These are phyloP conservation scores for Acropora tenuis DNA, from an alignment of 64 coral and sea anemone species.

Conservation along the genomic window DNA sequence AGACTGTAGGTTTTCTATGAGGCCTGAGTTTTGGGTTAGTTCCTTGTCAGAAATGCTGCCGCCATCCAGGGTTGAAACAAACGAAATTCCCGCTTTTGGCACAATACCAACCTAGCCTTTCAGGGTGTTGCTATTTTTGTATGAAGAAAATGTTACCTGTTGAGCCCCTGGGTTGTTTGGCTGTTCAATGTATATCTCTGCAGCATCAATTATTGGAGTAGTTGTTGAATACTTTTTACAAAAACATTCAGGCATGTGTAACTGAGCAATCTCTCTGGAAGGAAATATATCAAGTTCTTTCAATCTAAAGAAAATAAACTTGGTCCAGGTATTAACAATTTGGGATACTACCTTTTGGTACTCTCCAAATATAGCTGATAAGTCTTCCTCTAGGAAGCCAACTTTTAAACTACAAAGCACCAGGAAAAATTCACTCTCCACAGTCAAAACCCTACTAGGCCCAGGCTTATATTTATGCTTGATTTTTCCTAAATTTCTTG, in stretches of 20 bases:
- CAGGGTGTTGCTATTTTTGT: constrained; percentile 72
- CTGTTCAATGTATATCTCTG: constrained; percentile 22
- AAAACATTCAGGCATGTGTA: constrained; percentile 74
- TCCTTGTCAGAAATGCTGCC: constrained; percentile 18
- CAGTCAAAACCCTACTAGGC: constrained; percentile 67
- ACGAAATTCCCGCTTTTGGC: constrained; percentile 56
- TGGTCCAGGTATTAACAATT: constrained; percentile 68
- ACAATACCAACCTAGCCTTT: constrained; percentile 60
- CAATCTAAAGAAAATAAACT: constrained; percentile 67
- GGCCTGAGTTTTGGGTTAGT: not conserved
- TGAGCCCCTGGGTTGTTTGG: constrained; percentile 63
- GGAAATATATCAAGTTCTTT: constrained; percentile 82
- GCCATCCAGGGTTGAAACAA: constrained; percentile 69
- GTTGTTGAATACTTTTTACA: constrained; percentile 55
- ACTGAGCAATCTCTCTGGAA: constrained; percentile 42
- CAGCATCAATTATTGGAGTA: constrained; percentile 45
- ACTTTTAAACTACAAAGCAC: constrained; percentile 74
- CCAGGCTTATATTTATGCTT: constrained; percentile 83
- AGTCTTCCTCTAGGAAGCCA: constrained; percentile 76
- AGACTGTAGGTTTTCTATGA: not conserved
- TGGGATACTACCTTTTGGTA: constrained; percentile 68
- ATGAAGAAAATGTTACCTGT: constrained; percentile 69
- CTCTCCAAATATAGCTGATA: constrained; percentile 66
- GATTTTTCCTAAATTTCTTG: constrained; percentile 32
- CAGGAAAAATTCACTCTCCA: constrained; percentile 82